Percentiles rank a stretch among this genome's conserved stretches.
Conservation (phyloP, 1,140 invertebrate species). For the Drosophila cardini region DNA sequence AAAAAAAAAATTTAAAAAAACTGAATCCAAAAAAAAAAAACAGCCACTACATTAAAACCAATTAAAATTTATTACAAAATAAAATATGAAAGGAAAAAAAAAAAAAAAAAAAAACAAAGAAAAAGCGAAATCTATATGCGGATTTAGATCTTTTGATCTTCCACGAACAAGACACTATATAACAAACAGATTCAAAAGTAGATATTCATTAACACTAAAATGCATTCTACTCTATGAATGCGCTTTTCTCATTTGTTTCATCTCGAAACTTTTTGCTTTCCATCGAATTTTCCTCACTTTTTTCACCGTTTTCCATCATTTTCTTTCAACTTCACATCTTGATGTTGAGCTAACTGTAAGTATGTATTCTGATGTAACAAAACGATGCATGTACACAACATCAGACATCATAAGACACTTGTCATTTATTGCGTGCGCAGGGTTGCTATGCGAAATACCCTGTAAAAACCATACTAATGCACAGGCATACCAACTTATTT, state of each 20-base stretch:
- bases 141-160: constrained; percentile 20
- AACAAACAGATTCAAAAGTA: background rate
- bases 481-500: background rate
- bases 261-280: background rate
- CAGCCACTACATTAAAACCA: constrained; percentile 50
- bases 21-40: constrained; percentile 21
- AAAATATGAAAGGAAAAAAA: constrained; percentile 60
- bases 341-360: constrained; percentile 18
- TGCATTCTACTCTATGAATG: constrained; percentile 8
- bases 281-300: background rate
- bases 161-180: background rate
- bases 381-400: constrained; percentile 11
- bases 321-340: background rate
- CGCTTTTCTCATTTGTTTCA: background rate
- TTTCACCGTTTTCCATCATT: constrained; percentile 2
- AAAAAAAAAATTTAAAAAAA: constrained; percentile 44
- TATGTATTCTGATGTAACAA: constrained; percentile 9
- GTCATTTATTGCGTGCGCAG: no score
- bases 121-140: constrained; percentile 30
- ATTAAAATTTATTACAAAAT: constrained; percentile 61
- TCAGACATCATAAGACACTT: background rate
- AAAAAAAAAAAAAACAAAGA: constrained; percentile 16
- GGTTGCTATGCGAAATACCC: background rate
- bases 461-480: constrained; percentile 6
- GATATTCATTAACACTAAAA: constrained; percentile 1